These are phyloP conservation scores for Drosophila gaucha DNA, from an alignment of 2,888 invertebrate species.

Conservation along the genomic window DNA sequence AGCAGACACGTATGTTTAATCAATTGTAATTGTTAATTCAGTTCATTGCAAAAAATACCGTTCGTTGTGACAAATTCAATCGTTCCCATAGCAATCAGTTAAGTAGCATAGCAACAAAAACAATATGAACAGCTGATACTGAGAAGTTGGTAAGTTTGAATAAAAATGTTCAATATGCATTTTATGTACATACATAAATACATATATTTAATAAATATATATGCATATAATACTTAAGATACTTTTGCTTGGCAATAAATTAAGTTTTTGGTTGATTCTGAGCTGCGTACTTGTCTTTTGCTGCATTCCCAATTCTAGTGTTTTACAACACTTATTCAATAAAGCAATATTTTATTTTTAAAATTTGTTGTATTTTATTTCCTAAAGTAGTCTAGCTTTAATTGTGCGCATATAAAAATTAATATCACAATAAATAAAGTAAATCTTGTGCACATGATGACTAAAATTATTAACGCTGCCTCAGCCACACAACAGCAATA, in stretches of 20 bases:
- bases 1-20: slow-evolving; percentile 55
- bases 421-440: slow-evolving; percentile 73
- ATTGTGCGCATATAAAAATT: slow-evolving; percentile 54
- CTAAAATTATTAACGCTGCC: slow-evolving; percentile 32
- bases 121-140: slow-evolving; percentile 52
- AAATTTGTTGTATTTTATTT: slow-evolving; percentile 13
- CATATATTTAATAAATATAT: too few species aligned
- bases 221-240: neutral
- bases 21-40: slow-evolving; percentile 60
- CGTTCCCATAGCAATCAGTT: slow-evolving; percentile 54
- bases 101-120: slow-evolving; percentile 62
- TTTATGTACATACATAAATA: neutral
- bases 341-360: slow-evolving; percentile 7
- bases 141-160: slow-evolving; percentile 27
- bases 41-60: slow-evolving; percentile 23
- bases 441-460: slow-evolving; percentile 24
- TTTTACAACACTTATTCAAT: slow-evolving; percentile 36
- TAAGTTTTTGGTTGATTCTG: slow-evolving; percentile 4
- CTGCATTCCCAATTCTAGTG: neutral
- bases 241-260: neutral
- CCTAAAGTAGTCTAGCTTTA: slow-evolving; percentile 46
- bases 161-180: neutral
- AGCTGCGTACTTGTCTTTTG: slow-evolving; percentile 31
- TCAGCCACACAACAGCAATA: slow-evolving; percentile 14
- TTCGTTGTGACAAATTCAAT: slow-evolving; percentile 61